Conservation (phyloP, 2,113 vertebrate species). For the Caloenas nicobarica region DNA sequence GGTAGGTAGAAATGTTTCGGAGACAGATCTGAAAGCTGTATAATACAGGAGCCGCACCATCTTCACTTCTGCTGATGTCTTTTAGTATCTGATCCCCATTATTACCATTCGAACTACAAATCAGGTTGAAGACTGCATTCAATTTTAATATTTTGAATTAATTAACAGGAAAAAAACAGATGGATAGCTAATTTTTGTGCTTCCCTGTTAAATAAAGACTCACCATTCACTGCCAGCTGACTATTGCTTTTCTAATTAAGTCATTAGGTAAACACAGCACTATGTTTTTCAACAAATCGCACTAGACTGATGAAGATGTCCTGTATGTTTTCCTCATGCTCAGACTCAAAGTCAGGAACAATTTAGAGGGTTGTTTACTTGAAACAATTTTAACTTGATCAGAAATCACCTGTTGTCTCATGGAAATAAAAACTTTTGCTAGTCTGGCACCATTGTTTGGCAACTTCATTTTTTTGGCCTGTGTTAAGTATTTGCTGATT, state of each 20-base stretch:
- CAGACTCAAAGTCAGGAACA: background rate
- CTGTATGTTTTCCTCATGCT: background rate
- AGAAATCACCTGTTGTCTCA: background rate
- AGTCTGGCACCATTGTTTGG: background rate
- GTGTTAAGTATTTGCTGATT: background rate
- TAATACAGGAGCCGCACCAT: background rate
- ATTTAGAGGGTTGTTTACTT: background rate
- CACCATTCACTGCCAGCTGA: conserved; percentile 48
- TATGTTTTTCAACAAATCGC: conserved; percentile 52
- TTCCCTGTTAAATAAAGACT: conserved; percentile 46
- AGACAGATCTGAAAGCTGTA: background rate
- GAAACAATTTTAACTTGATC: background rate
- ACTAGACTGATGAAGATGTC: conserved; percentile 22
- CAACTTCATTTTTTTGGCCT: background rate
- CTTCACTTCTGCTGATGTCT: background rate
- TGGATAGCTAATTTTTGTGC: conserved; percentile 34
- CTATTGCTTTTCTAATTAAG: conserved; percentile 56
- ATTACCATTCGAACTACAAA: background rate
- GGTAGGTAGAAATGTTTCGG: background rate
- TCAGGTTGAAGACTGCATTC: conserved; percentile 16
- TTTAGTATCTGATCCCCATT: background rate
- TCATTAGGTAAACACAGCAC: conserved; percentile 44
- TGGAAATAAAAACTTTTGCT: background rate
- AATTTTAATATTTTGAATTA: conserved; percentile 46
- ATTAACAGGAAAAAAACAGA: conserved; percentile 60